These are phyloP conservation scores for Grallaria varia DNA, from an alignment of 2,113 vertebrate genomes.

Conservation along the genomic window DNA sequence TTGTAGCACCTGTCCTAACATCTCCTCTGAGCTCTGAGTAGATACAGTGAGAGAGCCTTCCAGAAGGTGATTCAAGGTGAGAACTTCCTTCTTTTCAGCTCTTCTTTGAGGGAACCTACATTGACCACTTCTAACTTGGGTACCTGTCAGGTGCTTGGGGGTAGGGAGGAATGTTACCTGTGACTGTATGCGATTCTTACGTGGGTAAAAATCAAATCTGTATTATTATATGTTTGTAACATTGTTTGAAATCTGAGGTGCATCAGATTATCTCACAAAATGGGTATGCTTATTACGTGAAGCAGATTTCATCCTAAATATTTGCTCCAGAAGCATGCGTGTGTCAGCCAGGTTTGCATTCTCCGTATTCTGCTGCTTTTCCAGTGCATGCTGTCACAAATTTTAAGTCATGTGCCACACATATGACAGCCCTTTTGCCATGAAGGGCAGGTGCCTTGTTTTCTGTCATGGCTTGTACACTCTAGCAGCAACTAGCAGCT, in stretches of 20 bases:
- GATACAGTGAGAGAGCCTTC: not conserved
- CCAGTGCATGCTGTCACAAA: not conserved
- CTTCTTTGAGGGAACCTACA: not conserved
- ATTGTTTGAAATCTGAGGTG: not conserved
- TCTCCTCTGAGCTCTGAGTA: not conserved
- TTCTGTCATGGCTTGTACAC: not conserved
- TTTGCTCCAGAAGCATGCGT: not conserved
- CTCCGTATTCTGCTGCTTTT: not conserved
- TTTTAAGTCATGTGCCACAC: rapidly evolving
- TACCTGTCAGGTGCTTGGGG: not conserved
- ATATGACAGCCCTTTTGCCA: not conserved
- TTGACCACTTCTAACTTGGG: not conserved
- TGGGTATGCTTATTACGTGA: not conserved
- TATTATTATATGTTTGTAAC: not conserved
- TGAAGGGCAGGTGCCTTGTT: not conserved
- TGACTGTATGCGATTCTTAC: rapidly evolving
- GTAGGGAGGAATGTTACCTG: not conserved
- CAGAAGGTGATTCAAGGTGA: not conserved
- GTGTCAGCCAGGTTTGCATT: not conserved
- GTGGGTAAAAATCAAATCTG: not conserved
- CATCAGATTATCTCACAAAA: not conserved
- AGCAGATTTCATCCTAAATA: not conserved
- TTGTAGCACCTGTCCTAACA: not conserved
- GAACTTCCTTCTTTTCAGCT: not conserved
- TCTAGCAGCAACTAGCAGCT: not conserved